These are phyloP conservation scores for Sebastes iracundus DNA, from an alignment of 2,797 vertebrate genomes.

Conservation along the genomic window DNA sequence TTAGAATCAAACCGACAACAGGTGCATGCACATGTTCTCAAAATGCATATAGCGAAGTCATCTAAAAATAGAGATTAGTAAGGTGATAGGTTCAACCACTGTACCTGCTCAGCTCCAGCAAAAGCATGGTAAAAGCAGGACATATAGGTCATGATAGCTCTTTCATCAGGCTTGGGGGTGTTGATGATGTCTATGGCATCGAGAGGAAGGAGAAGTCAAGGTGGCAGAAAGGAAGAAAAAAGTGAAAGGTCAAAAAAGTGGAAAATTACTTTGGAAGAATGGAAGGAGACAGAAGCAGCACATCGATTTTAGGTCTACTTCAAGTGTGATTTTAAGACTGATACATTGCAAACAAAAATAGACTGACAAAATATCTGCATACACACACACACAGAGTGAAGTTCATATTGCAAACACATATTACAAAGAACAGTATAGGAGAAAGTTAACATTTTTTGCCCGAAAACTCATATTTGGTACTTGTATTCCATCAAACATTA, in stretches of 20 bases:
- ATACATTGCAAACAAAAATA: background rate
- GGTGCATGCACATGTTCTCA: background rate
- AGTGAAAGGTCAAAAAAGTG: background rate
- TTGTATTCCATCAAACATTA: conserved; percentile 8
- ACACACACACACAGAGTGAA: background rate
- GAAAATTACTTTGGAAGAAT: background rate
- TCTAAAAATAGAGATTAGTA: conserved; percentile 7
- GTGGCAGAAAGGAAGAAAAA: conserved; percentile 5
- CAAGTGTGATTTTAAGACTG: too few relatives aligned
- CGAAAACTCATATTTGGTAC: background rate
- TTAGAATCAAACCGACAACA: conserved; percentile 13
- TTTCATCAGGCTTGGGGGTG: conserved; percentile 97
- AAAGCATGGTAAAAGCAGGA: conserved; percentile 99
- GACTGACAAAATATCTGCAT: background rate
- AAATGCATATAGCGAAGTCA: background rate
- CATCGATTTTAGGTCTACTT: background rate
- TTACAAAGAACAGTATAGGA: background rate
- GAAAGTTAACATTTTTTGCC: background rate
- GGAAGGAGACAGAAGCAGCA: background rate
- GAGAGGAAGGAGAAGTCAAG: conserved; percentile 54
- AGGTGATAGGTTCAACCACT: background rate
- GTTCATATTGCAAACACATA: background rate
- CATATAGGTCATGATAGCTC: conserved; percentile 99
- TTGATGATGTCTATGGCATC: conserved; percentile 92
- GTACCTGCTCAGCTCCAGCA: conserved; percentile 99